Evolutionary conservation across 2,113 vertebrate genomes (phyloP).

Genomic region (Anoplopoma fimbria): DNA sequence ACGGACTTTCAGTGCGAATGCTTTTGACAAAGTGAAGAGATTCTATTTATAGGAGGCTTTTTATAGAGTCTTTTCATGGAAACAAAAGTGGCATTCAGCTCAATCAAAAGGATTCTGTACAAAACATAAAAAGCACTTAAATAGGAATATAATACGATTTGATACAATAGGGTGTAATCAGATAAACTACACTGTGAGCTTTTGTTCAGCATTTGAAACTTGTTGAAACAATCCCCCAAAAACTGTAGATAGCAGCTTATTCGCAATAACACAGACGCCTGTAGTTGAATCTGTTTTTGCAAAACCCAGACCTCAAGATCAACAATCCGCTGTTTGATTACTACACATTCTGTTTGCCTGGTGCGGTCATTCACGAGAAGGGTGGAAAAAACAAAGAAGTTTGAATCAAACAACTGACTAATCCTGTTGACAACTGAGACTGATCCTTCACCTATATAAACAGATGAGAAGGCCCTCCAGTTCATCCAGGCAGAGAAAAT

Average conservation of each 20-base stretch:
- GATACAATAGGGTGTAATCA: not conserved
- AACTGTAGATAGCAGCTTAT: not conserved
- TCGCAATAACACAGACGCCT: not conserved
- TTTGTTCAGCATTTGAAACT: slow-evolving; percentile 2
- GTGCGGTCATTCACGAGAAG: slow-evolving; percentile 1
- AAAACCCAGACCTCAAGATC: slow-evolving; percentile 19
- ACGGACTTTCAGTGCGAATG: slow-evolving; percentile 44
- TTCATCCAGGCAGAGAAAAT: slow-evolving; percentile 86
- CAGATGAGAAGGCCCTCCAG: slow-evolving; percentile 84
- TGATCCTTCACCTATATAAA: slow-evolving; percentile 84
- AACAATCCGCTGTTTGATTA: slow-evolving; percentile 21
- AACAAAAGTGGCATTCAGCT: slow-evolving; percentile 41
- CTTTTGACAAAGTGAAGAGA: slow-evolving; percentile 45
- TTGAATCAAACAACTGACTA: slow-evolving; percentile 73
- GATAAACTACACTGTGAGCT: not conserved
- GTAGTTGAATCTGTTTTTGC: not conserved
- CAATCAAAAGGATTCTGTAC: slow-evolving; percentile 8
- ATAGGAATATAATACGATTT: not conserved
- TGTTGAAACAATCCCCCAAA: slow-evolving; percentile 21
- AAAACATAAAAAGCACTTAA: not conserved
- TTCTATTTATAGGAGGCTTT: slow-evolving; percentile 75
- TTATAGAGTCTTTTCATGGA: slow-evolving; percentile 69
- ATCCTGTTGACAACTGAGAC: slow-evolving; percentile 71
- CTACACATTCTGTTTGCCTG: slow-evolving; percentile 14
- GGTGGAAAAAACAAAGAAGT: slow-evolving; percentile 2